Percentiles rank a stretch among this genome's conserved stretches.
Evolutionary conservation across 2,113 vertebrate genomes (phyloP).

Genomic region (Zingel zingel): DNA sequence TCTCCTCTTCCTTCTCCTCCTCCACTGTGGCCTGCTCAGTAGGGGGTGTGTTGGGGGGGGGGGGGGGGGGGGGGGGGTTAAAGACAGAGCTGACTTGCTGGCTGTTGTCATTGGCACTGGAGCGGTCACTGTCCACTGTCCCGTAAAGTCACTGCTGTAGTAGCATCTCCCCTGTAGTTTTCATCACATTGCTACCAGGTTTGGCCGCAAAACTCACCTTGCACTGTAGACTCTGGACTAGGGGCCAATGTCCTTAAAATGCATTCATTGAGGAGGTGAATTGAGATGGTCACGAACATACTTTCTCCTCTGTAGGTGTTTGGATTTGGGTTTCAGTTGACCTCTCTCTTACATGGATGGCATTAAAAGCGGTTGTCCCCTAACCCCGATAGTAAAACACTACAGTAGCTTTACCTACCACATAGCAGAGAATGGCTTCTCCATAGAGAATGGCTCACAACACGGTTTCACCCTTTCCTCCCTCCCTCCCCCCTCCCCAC

Average conservation of each 20-base stretch:
- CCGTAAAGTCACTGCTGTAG: constrained; percentile 59
- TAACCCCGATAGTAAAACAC: constrained; percentile 44
- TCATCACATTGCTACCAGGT: constrained; percentile 72
- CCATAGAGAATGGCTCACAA: constrained; percentile 75
- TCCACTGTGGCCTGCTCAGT: constrained; percentile 45
- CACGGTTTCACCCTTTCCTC: constrained; percentile 57
- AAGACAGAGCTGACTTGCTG: constrained; percentile 73
- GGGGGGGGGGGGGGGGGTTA: constrained; percentile 50
- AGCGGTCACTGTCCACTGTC: constrained; percentile 53
- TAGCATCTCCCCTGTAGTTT: constrained; percentile 54
- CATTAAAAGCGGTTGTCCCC: constrained; percentile 69
- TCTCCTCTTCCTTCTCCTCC: constrained; percentile 21
- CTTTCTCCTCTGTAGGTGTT: constrained; percentile 9
- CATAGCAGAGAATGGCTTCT: constrained; percentile 78
- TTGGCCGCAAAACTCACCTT: constrained; percentile 54
- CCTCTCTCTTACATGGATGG: constrained; percentile 69
- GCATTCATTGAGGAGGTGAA: constrained; percentile 65
- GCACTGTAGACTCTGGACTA: constrained; percentile 50
- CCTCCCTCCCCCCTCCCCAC: constrained; percentile 31
- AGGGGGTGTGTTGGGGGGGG: constrained; percentile 1
- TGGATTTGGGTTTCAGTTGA: constrained; percentile 39
- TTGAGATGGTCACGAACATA: constrained; percentile 5
- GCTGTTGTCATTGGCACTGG: constrained; percentile 68
- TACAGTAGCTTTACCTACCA: constrained; percentile 39
- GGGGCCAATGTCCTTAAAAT: constrained; percentile 70